These are phyloP conservation scores for Pseudopipra pipra DNA, from an alignment of 2,113 vertebrate genomes.

Conservation along the genomic window DNA sequence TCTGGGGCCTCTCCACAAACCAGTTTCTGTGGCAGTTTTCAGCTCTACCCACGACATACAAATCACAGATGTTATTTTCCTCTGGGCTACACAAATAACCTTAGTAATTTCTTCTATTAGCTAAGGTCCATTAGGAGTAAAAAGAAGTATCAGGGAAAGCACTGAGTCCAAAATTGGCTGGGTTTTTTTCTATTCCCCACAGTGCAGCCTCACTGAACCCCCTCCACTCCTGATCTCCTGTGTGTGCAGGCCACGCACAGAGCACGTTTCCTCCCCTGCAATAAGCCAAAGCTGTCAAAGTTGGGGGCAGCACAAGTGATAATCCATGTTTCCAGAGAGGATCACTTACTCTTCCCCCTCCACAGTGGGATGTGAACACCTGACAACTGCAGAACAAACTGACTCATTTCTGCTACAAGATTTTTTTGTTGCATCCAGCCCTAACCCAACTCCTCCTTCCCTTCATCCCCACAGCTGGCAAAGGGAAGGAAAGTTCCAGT, in stretches of 20 bases:
- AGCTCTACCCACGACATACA: background rate
- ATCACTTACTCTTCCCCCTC: background rate
- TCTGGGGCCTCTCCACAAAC: background rate
- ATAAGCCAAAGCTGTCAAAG: background rate
- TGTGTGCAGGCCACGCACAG: background rate
- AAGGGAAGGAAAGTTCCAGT: background rate
- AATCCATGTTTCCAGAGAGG: background rate
- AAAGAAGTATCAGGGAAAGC: background rate
- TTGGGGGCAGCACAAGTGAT: background rate
- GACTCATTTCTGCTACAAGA: background rate
- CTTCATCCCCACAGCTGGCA: background rate
- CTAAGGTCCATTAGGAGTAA: background rate
- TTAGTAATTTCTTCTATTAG: background rate
- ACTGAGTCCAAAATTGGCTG: background rate
- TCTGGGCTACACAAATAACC: background rate
- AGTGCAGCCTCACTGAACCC: background rate
- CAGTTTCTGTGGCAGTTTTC: background rate
- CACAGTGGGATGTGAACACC: background rate
- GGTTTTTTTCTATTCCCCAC: background rate
- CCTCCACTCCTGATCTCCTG: background rate
- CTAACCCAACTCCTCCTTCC: background rate
- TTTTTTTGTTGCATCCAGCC: background rate
- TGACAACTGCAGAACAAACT: background rate
- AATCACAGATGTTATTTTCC: background rate
- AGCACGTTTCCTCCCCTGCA: rapidly evolving